These are phyloP conservation scores for Tenthredo distinguenda DNA, from an alignment of 2,888 invertebrate genomes.

Conservation along the genomic window DNA sequence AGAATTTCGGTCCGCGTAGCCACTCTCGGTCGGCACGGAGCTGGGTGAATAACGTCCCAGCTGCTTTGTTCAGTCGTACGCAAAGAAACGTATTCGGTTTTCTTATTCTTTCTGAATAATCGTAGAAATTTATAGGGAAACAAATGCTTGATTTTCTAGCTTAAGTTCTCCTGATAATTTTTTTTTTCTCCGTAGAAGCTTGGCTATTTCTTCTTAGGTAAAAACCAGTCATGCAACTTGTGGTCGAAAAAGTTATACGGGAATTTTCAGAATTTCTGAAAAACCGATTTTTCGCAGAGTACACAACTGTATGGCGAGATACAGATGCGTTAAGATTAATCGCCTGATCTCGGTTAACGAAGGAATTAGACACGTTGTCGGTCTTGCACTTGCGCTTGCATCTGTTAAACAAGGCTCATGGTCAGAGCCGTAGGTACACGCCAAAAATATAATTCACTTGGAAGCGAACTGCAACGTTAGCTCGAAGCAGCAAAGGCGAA, in stretches of 20 bases:
- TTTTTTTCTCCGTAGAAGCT: neutral
- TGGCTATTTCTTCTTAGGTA: neutral
- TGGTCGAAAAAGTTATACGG: no score
- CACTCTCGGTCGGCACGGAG: neutral
- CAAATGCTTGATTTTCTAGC: neutral
- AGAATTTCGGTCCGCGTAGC: neutral
- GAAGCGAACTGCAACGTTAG: neutral
- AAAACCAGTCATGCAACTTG: neutral
- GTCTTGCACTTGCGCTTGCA: constrained; percentile 4
- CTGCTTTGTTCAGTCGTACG: neutral
- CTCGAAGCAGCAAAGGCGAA: neutral
- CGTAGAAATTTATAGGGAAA: no score
- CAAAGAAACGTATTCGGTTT: neutral
- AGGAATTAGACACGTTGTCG: neutral
- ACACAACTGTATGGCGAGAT: neutral
- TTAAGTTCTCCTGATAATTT: neutral
- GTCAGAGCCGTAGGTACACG: neutral
- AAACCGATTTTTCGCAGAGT: neutral
- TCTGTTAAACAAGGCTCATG: constrained; percentile 29
- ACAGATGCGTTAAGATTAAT: neutral
- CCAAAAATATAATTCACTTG: constrained; percentile 26
- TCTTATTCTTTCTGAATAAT: neutral
- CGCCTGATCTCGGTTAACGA: neutral
- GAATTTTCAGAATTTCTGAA: neutral
- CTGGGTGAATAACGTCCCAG: neutral